Percentiles rank a stretch among this genome's conserved stretches.
Evolutionary conservation across 92 coral and sea anemone species (phyloP).

Genomic region (Scolanthus callimorphus): DNA sequence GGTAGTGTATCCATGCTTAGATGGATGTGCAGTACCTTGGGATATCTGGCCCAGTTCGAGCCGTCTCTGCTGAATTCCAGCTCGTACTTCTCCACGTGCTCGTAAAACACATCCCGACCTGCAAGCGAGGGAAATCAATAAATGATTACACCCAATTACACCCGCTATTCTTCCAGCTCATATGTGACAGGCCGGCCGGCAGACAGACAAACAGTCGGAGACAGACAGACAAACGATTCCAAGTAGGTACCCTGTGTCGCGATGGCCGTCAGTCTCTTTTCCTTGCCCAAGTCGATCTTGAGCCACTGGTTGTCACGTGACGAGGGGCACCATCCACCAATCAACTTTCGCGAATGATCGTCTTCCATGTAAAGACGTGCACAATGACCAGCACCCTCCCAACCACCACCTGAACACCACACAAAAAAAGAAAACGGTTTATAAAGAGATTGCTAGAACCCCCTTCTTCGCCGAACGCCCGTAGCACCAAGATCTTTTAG

Average conservation of each 20-base stretch:
- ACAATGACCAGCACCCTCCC: slow-evolving; percentile 62
- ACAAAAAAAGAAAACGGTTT: no score
- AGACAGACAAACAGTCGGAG: no score
- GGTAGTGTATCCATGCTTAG: no score
- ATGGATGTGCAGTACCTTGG: no score
- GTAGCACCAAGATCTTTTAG: no score
- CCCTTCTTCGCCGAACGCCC: no score
- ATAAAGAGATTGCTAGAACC: not conserved
- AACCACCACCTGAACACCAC: slow-evolving; percentile 59
- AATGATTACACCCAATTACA: not conserved
- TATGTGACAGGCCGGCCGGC: not conserved
- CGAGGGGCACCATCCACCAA: slow-evolving; percentile 85
- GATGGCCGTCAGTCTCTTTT: slow-evolving; percentile 68
- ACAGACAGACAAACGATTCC: no score
- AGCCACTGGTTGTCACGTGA: slow-evolving; percentile 63
- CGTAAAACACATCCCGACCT: slow-evolving; percentile 88
- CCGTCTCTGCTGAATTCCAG: slow-evolving; percentile 74
- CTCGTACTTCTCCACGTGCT: slow-evolving; percentile 66
- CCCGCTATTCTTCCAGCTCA: not conserved
- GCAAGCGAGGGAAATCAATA: not conserved
- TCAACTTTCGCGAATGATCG: slow-evolving; percentile 44
- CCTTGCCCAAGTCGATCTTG: slow-evolving; percentile 62
- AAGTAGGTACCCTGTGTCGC: slow-evolving; percentile 86
- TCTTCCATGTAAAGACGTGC: slow-evolving; percentile 82
- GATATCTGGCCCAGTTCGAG: slow-evolving; percentile 53